Conservation (phyloP, 2,888 invertebrate genomes). For the Andrena haemorrhoa region DNA sequence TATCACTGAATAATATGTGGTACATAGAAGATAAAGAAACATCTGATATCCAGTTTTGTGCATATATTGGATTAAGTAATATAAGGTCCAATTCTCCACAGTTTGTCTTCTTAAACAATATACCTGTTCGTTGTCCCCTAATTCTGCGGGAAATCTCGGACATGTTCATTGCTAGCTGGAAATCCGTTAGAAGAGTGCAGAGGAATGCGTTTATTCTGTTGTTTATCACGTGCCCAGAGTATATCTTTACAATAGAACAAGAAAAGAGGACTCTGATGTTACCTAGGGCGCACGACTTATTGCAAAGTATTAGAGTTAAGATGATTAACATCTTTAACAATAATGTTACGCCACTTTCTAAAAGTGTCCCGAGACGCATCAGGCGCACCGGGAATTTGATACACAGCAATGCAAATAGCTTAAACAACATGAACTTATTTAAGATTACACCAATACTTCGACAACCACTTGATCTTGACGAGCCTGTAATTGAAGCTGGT, state of each 20-base stretch:
- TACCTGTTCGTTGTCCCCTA: conserved; percentile 62
- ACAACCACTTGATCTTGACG: not conserved
- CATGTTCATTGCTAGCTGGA: conserved; percentile 13
- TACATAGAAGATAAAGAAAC: conserved; percentile 47
- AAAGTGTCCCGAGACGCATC: not conserved
- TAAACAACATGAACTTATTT: not conserved
- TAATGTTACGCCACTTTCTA: conserved; percentile 2
- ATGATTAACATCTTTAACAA: conserved; percentile 22
- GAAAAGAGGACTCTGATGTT: conserved; percentile 45
- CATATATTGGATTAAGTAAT: conserved; percentile 70
- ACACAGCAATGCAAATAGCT: not conserved
- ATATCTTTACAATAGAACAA: conserved; percentile 31
- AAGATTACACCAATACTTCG: not conserved
- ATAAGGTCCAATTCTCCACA: conserved; percentile 44
- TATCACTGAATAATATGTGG: conserved; percentile 53
- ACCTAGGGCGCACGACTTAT: conserved; percentile 36
- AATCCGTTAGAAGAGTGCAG: not conserved
- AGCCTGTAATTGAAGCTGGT: not conserved
- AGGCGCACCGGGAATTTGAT: not conserved
- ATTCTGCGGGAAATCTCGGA: conserved; percentile 46
- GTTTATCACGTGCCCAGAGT: conserved; percentile 45
- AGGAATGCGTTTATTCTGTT: conserved; percentile 52
- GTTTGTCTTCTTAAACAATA: conserved; percentile 72
- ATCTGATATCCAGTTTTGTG: conserved; percentile 50
- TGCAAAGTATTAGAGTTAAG: conserved; percentile 29